phyloP scores from a whole-genome alignment of 2,113 vertebrate genomes.

The Macrotus californicus region DNA sequence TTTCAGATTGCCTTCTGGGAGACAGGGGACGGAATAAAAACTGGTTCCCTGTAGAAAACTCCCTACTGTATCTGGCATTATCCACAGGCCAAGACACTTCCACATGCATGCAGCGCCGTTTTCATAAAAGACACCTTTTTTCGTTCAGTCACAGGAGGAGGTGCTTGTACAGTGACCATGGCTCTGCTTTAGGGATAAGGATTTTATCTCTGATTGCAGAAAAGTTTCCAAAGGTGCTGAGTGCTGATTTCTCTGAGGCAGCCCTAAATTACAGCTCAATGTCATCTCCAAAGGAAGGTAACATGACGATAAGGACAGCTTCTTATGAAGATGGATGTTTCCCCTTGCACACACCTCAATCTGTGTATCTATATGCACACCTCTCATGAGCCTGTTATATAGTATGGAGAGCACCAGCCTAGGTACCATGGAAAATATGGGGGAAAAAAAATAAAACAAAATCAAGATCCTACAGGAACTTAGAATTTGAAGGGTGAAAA shows the following conservation, averaged over 20 bases:
- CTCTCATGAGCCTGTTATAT: neutral
- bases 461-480: neutral
- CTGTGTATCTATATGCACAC: neutral
- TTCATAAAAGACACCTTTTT: neutral
- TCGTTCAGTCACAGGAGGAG: neutral
- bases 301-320: neutral
- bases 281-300: neutral
- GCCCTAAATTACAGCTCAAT: neutral
- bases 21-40: neutral
- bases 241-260: neutral
- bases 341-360: neutral
- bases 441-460: neutral
- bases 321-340: neutral
- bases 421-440: neutral
- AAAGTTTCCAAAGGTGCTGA: neutral
- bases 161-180: neutral
- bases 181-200: slow-evolving; percentile 8
- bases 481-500: neutral
- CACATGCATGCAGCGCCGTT: neutral
- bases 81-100: neutral
- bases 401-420: neutral
- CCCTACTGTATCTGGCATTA: neutral
- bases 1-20: neutral
- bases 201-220: neutral
- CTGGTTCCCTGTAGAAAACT: neutral